A percentile compares a stretch with the other conserved stretches of the same genome.
phyloP scores from a whole-genome alignment of 64 coral and sea anemone genomes.

The Dendrophyllia cribrosa region DNA sequence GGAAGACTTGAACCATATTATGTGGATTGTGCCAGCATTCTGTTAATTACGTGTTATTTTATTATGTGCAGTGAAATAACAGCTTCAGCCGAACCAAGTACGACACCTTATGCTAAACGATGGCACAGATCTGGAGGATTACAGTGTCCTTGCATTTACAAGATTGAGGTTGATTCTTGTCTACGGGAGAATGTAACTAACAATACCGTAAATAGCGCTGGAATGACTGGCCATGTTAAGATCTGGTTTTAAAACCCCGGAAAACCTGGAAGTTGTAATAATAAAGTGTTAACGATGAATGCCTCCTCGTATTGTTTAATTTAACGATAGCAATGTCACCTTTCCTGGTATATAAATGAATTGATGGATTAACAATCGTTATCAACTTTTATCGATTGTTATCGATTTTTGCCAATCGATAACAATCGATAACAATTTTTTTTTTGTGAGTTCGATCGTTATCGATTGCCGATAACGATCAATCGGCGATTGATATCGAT shows the following conservation, averaged over 20 bases:
- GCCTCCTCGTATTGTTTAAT: neutral
- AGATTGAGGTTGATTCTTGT: neutral
- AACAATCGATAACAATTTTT: neutral
- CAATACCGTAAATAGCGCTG: too few relatives aligned
- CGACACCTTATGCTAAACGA: slow-evolving; percentile 5
- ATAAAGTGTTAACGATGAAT: too few relatives aligned
- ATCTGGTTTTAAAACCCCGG: neutral
- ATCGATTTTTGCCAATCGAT: neutral
- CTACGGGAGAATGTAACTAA: too few relatives aligned
- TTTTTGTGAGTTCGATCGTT: slow-evolving; percentile 1
- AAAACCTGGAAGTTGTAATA: neutral
- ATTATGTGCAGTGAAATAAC: slow-evolving; percentile 13
- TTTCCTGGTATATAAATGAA: neutral
- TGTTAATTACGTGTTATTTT: too few relatives aligned
- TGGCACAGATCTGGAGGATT: neutral
- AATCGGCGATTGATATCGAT: neutral
- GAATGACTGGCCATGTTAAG: too few relatives aligned
- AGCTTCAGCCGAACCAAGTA: too few relatives aligned
- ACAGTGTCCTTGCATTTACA: neutral
- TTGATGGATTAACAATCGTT: neutral
- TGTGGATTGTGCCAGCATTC: too few relatives aligned
- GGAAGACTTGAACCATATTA: too few relatives aligned
- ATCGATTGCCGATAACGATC: neutral
- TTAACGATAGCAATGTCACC: neutral
- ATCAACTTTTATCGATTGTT: neutral